phyloP scores from a whole-genome alignment of 2,888 invertebrate species.

The Prenolepis imparis region DNA sequence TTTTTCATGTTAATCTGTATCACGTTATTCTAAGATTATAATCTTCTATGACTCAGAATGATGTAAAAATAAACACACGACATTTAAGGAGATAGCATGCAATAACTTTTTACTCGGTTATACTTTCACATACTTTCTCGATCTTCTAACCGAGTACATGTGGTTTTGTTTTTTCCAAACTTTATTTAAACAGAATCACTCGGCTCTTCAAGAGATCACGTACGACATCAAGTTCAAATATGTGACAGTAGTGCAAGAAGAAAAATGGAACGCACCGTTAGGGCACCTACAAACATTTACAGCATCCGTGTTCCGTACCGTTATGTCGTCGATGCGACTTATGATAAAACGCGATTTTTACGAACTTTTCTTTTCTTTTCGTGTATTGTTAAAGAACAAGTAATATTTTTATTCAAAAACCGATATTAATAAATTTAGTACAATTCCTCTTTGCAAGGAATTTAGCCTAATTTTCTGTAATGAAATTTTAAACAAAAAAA shows the following conservation, averaged over 20 bases:
- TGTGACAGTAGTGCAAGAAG: slow-evolving; percentile 18
- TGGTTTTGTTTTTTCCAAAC: slow-evolving; percentile 12
- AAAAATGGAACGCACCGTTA: slow-evolving; percentile 61
- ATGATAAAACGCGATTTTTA: neutral
- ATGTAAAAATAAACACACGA: slow-evolving; percentile 33
- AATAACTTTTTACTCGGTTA: slow-evolving; percentile 42
- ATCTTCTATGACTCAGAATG: neutral
- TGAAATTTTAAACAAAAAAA: neutral
- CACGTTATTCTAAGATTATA: neutral
- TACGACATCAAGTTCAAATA: slow-evolving; percentile 18
- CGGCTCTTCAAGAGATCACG: neutral
- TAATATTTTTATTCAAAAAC: slow-evolving; percentile 1
- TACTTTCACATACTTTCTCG: slow-evolving; percentile 52
- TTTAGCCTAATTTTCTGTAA: neutral
- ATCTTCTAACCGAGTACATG: slow-evolving; percentile 12
- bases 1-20: slow-evolving; percentile 5
- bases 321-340: slow-evolving; percentile 32
- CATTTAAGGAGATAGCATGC: slow-evolving; percentile 23
- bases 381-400: neutral
- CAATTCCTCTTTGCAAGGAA: neutral
- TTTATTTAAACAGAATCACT: slow-evolving; percentile 14
- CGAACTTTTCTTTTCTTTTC: neutral
- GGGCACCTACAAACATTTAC: slow-evolving; percentile 17
- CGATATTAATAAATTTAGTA: neutral
- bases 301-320: slow-evolving; percentile 68